phyloP scores from a whole-genome alignment of 2,113 vertebrate genomes.

The Planiliza haematocheilus region DNA sequence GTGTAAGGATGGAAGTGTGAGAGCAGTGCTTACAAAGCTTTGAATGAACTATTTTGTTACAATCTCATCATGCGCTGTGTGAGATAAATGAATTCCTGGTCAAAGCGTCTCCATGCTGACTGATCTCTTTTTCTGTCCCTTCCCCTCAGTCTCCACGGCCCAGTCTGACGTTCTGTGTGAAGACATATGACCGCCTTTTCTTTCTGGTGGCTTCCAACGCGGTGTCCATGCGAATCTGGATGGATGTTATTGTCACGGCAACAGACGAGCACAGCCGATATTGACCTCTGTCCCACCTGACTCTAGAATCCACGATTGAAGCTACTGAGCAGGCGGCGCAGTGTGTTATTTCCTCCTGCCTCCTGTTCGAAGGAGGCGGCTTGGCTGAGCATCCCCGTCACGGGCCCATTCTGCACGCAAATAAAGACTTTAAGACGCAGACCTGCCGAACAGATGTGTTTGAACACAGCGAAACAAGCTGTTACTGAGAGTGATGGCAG shows the following conservation, averaged over 20 bases:
- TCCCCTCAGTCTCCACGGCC: conserved; percentile 87
- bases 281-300: conserved; percentile 67
- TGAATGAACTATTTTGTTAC: no score
- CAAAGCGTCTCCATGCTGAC: neutral
- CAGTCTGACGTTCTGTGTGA: conserved; percentile 91
- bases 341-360: neutral
- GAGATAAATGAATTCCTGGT: neutral
- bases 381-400: conserved; percentile 14
- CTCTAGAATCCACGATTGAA: neutral
- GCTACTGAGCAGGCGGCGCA: neutral
- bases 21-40: no score
- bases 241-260: conserved; percentile 92
- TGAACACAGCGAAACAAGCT: conserved; percentile 11
- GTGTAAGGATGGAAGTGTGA: neutral
- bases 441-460: neutral
- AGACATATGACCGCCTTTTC: conserved; percentile 93
- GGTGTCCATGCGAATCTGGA: conserved; percentile 93
- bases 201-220: conserved; percentile 89
- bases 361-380: neutral
- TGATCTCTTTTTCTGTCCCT: neutral
- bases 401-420: conserved; percentile 11
- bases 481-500: conserved; percentile 43
- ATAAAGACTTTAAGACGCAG: neutral
- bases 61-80: neutral
- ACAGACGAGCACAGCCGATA: conserved; percentile 89